A percentile compares a stretch with the other conserved stretches of the same genome.
phyloP scores from a whole-genome alignment of 2,113 vertebrate species.

The Gallinago jamesoni region DNA sequence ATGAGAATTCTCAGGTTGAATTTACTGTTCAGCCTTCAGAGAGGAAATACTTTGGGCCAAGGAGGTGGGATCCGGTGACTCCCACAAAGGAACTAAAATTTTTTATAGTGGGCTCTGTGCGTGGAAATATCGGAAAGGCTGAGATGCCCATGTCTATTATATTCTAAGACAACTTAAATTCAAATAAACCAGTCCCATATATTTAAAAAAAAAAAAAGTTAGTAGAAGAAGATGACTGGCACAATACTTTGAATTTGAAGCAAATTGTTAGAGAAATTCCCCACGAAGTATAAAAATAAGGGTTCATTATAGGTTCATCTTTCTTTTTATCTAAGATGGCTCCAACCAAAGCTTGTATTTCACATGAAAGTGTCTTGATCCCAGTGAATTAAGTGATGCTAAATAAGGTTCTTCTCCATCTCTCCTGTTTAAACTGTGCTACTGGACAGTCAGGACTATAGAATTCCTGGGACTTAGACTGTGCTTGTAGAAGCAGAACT shows the following conservation, averaged over 20 bases:
- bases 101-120: not conserved
- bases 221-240: not conserved
- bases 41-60: not conserved
- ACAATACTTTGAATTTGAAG: not conserved
- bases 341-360: not conserved
- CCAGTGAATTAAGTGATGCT: not conserved
- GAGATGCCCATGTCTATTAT: not conserved
- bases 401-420: not conserved
- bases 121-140: not conserved
- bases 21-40: not conserved
- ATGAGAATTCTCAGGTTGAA: not conserved
- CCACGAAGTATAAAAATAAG: not conserved
- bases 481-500: not conserved
- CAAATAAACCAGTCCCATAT: not conserved
- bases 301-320: not conserved
- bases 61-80: not conserved
- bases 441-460: not conserved
- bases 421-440: not conserved
- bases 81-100: not conserved
- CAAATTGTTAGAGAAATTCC: not conserved
- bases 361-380: too few species aligned
- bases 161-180: not conserved
- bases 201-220: not conserved
- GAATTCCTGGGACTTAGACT: not conserved
- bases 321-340: not conserved